Evolutionary conservation across 2,797 vertebrate species (phyloP).

Genomic region (Cygnus olor): DNA sequence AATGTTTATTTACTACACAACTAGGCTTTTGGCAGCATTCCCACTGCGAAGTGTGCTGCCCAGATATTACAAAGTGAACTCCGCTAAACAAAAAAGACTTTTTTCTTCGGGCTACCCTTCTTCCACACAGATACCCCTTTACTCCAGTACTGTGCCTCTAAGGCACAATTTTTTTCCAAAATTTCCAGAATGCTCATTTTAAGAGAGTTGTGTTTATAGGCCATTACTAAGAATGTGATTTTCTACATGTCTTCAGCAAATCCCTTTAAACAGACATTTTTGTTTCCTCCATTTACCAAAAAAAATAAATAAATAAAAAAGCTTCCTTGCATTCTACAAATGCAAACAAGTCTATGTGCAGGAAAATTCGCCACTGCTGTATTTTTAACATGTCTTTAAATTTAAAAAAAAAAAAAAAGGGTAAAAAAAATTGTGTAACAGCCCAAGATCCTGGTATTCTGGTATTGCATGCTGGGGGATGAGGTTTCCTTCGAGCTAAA

Average conservation of each 20-base stretch:
- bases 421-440: neutral
- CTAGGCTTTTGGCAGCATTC: constrained; percentile 53
- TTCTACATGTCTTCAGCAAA: neutral
- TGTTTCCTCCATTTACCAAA: neutral
- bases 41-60: constrained; percentile 61
- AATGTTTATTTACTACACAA: constrained; percentile 71
- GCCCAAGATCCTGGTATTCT: neutral
- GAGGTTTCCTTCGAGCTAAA: neutral
- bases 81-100: neutral
- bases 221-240: neutral
- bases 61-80: constrained; percentile 57
- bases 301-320: neutral
- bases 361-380: neutral
- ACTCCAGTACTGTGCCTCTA: neutral
- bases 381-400: neutral
- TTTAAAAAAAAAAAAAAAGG: neutral
- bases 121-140: neutral
- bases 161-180: constrained; percentile 18
- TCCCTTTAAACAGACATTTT: neutral
- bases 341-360: neutral
- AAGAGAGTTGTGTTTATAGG: neutral
- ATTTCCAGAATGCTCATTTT: neutral
- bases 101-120: neutral
- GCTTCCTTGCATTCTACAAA: neutral
- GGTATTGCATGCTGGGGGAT: neutral